phyloP scores from a whole-genome alignment of 2,113 vertebrate species.

The Gasterosteus nipponicus region DNA sequence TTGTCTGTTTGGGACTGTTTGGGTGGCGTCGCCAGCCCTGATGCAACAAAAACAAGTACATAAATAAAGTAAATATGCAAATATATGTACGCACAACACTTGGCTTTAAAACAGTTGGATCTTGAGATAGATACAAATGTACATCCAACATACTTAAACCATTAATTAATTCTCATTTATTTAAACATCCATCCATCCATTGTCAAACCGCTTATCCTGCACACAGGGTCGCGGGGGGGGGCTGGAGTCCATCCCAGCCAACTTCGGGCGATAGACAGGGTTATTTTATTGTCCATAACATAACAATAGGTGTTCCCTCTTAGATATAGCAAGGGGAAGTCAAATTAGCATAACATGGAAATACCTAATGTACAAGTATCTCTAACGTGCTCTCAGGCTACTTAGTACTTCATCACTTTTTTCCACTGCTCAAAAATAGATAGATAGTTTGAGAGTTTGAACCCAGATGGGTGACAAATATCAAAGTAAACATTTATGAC shows the following conservation, averaged over 20 bases:
- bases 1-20: conserved; percentile 4
- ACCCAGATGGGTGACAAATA: not conserved
- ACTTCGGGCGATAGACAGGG: too few relatives aligned
- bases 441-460: too few relatives aligned
- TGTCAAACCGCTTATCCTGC: too few relatives aligned
- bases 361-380: not conserved
- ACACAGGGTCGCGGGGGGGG: too few relatives aligned
- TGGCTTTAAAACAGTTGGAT: not conserved
- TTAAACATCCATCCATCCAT: too few relatives aligned
- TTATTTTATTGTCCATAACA: too few relatives aligned
- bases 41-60: conserved; percentile 20
- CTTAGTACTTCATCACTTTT: not conserved
- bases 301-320: not conserved
- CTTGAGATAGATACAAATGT: not conserved
- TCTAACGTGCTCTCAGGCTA: not conserved
- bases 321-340: not conserved
- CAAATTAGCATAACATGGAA: not conserved
- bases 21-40: conserved; percentile 1
- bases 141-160: not conserved
- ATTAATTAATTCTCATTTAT: not conserved
- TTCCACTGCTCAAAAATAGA: not conserved
- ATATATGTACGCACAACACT: not conserved
- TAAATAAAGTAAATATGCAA: conserved; percentile 21
- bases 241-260: too few relatives aligned
- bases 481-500: conserved; percentile 17